Evolutionary conservation across 2,113 vertebrate genomes (phyloP), one percentile per base, ranked within the genome.

Genomic region (Psettodes erumei): DNA sequence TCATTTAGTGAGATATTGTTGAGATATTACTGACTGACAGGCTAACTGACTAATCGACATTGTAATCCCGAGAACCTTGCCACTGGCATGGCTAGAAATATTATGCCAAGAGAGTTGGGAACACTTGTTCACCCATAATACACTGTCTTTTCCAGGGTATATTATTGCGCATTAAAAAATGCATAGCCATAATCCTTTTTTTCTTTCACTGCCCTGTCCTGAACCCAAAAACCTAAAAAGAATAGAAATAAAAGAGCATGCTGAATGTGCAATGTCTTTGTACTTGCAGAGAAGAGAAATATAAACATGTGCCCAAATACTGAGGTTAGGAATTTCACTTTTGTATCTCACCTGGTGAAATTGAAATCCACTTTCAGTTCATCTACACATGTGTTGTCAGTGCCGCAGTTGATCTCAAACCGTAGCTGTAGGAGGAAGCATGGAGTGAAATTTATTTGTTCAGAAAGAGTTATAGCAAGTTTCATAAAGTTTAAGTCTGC

Each of bases 391-490:
- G 86, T 21, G 0, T 85, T 83, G 62, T 97, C 95, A 0, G 1
- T 2, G 3, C 95, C 96, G 64, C 96, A 97, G 71, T 96, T 92
- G 83, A 95, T 95, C 89, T 96, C 93, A 88, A 96, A 96, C 3
- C 85, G 83, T 23, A 96, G 79, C 96, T 97, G 90, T 71, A 50
- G 60, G 74, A 35, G 13, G 69, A 33, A 67, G 30, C 6, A 40
- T 27, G 1, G 19, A 3, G n/a, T 37, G 19, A 45, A 68, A 1
- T 1, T 6, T 1, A 10, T 33, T 72, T 6, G 5, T 3, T 51
- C 2, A 64, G 30, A 43, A 37, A 56, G 25, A 30, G 9, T 50
- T 0, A 61, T 16, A 42, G 42, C 27, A 47, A n/a, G n/a, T n/a
- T n/a, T n/a, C n/a, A n/a, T n/a, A n/a, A n/a, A n/a, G n/a, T 47